A percentile compares a stretch with the other conserved stretches of the same genome.
Evolutionary conservation across 2,888 invertebrate species (phyloP).

Genomic region (Leptarthrus brevirostris): DNA sequence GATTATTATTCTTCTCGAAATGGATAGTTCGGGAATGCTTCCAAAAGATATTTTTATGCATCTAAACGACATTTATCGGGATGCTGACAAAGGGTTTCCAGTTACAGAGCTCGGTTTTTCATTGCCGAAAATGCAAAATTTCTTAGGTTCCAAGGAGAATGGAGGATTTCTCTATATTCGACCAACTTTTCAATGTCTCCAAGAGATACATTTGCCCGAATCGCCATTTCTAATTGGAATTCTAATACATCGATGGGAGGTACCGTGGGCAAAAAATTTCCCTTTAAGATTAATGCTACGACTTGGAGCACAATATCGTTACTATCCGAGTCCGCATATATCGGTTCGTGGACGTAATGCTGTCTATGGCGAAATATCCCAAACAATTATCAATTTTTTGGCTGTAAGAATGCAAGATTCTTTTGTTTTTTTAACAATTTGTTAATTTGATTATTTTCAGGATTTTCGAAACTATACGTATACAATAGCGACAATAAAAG

Average conservation of each 20-base stretch:
- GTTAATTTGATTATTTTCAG: slow-evolving; percentile 64
- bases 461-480: slow-evolving; percentile 88
- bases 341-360: slow-evolving; percentile 81
- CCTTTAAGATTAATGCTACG: slow-evolving; percentile 79
- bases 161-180: slow-evolving; percentile 86
- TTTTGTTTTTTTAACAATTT: no score
- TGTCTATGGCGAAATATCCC: slow-evolving; percentile 86
- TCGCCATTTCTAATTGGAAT: slow-evolving; percentile 82
- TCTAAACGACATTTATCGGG: slow-evolving; percentile 77
- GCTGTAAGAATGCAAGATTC: no score
- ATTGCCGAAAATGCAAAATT: slow-evolving; percentile 67
- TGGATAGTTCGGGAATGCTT: slow-evolving; percentile 72
- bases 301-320: slow-evolving; percentile 85
- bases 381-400: slow-evolving; percentile 87
- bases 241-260: slow-evolving; percentile 76
- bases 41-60: slow-evolving; percentile 82
- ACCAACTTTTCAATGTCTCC: slow-evolving; percentile 83
- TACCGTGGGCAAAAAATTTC: slow-evolving; percentile 78
- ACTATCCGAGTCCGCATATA: slow-evolving; percentile 86
- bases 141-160: slow-evolving; percentile 78
- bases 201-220: slow-evolving; percentile 78
- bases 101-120: slow-evolving; percentile 78
- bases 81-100: slow-evolving; percentile 76
- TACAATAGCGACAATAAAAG: slow-evolving; percentile 80
- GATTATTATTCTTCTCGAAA: slow-evolving; percentile 79